Evolutionary conservation across 1,140 invertebrate species (phyloP), one percentile per base, ranked within the genome.

Genomic region (Subanguina moxae): DNA sequence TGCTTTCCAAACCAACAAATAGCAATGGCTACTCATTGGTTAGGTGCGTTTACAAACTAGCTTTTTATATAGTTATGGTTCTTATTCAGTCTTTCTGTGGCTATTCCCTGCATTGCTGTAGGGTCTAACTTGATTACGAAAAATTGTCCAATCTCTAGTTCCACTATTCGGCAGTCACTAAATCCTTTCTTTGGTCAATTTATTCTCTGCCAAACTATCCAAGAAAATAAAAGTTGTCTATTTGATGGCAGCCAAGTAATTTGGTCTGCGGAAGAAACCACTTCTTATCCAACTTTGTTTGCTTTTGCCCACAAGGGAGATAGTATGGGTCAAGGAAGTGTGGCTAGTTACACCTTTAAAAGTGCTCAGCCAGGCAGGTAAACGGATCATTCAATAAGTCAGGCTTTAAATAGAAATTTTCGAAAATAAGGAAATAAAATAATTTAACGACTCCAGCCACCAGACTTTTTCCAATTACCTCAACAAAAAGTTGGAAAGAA

Each of bases 261-360:
- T 21, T 52, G 48, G 48, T 21, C 23, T 3, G 8, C 48, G 8
- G 23, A 52, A 21, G 48, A 52, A 52, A 52, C 48, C 8, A 21
- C 48, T 19, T 52, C 48, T 7, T 19, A 19, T 8, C 48, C 48
- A 7, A 52, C 48, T 15, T 52, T 52, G 15, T 52, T 52, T 25
- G n/a, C 48, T 15, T 52, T 52, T 52, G n/a, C 48, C 3, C 48
- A 3, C 48, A 52, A 19, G 23, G 48, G 48, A 21, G 48, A 52
- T 25, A 52, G 23, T 52, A 52, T 52, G 48, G 48, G 48, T 15
- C 48, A 52, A 52, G 48, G n/a, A 19, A 52, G 48, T 15, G 48
- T 52, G 48, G n/a, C 48, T 52, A 21, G n/a, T 19, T 52, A 52
- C 48, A 25, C 48, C 17, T 19, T 8, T 19, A 52, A 52, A 52